These are phyloP conservation scores for Iguana delicatissima DNA, from an alignment of 2,797 vertebrate genomes.

Conservation along the genomic window DNA sequence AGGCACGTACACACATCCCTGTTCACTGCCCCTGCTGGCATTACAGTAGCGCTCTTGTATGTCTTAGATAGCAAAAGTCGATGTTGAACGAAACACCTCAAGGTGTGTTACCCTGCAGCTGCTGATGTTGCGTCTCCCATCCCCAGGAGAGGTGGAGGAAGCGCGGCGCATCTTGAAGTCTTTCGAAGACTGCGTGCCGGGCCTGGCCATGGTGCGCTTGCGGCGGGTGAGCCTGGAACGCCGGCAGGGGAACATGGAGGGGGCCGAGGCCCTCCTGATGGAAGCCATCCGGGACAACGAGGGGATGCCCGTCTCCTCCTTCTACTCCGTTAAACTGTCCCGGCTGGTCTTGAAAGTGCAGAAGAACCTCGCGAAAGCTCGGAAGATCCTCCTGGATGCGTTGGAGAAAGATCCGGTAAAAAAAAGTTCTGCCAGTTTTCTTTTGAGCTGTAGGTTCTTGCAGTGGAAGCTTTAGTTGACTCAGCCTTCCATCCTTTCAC, in stretches of 20 bases:
- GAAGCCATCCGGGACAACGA: slow-evolving; percentile 83
- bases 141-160: slow-evolving; percentile 80
- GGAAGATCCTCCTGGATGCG: slow-evolving; percentile 83
- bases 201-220: slow-evolving; percentile 84
- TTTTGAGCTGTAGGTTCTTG: neutral
- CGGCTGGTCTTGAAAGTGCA: slow-evolving; percentile 84
- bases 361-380: slow-evolving; percentile 80
- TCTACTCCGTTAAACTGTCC: slow-evolving; percentile 88
- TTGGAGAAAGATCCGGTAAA: slow-evolving; percentile 88
- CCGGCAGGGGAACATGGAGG: slow-evolving; percentile 81
- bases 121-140: neutral
- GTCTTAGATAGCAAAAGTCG: no score
- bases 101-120: no score
- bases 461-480: no score
- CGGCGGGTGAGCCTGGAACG: slow-evolving; percentile 85
- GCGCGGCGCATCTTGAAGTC: slow-evolving; percentile 83
- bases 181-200: slow-evolving; percentile 81
- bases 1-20: no score
- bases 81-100: no score
- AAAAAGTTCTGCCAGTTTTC: no score
- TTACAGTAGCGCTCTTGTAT: no score
- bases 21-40: no score
- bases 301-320: slow-evolving; percentile 85
- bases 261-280: slow-evolving; percentile 82
- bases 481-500: no score